Conservation (phyloP, 1,140 invertebrate genomes). For the Danaus melanippus region DNA sequence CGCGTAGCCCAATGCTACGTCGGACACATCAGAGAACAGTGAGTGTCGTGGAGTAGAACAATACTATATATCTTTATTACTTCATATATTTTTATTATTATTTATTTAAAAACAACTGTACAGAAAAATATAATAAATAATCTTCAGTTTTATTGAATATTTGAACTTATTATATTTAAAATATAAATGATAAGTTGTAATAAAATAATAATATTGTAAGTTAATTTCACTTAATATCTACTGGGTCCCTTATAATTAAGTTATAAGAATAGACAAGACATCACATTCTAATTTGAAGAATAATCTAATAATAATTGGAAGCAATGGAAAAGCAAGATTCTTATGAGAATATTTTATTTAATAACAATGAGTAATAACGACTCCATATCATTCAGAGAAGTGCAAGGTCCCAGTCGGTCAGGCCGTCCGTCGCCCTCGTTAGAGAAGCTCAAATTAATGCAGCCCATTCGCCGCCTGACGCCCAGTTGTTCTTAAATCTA, state of each 20-base stretch:
- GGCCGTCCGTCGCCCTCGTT: constrained; percentile 62
- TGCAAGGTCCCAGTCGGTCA: constrained; percentile 51
- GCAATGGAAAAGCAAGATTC: too few relatives aligned
- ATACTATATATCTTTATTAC: not conserved
- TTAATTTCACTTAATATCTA: too few relatives aligned
- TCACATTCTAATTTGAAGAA: too few relatives aligned
- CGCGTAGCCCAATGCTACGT: constrained; percentile 58
- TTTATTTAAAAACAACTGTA: not conserved
- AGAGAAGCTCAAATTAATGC: constrained; percentile 70
- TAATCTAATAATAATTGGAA: too few relatives aligned
- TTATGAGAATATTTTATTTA: too few relatives aligned
- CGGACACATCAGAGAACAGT: constrained; percentile 53
- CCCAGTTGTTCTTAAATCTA: constrained; percentile 72
- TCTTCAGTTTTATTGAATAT: too few relatives aligned
- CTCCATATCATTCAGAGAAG: constrained; percentile 36
- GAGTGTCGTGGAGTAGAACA: constrained; percentile 26
- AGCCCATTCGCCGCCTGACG: constrained; percentile 65
- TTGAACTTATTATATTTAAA: too few relatives aligned
- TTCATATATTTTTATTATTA: not conserved
- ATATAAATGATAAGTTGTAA: too few relatives aligned
- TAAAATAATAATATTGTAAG: too few relatives aligned
- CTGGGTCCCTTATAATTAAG: too few relatives aligned
- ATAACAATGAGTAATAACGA: constrained; percentile 8
- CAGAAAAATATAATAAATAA: not conserved
- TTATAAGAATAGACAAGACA: too few relatives aligned